A percentile compares a stretch with the other conserved stretches of the same genome.
Conservation (phyloP, 2,888 invertebrate genomes). For the Eurois occulta region DNA sequence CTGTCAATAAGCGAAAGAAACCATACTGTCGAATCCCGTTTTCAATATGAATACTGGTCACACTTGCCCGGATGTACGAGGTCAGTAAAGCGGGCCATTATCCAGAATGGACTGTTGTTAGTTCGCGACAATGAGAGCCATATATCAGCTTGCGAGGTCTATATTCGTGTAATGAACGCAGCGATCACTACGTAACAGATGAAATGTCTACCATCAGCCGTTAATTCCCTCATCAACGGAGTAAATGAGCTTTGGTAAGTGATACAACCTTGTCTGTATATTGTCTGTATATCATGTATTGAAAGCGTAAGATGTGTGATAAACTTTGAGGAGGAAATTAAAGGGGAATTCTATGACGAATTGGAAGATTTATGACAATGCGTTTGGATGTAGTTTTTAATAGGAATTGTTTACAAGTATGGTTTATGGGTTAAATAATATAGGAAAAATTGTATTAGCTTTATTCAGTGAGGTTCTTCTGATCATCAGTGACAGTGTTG, state of each 20-base stretch:
- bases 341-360: neutral
- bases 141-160: constrained; percentile 80
- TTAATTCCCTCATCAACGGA: constrained; percentile 76
- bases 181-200: constrained; percentile 73
- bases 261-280: constrained; percentile 31
- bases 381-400: neutral
- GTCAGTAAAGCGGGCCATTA: constrained; percentile 83
- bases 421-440: neutral
- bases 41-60: constrained; percentile 61
- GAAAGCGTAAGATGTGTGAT: too few species aligned
- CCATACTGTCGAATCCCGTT: constrained; percentile 51
- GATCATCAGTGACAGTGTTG: neutral
- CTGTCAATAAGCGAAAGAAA: constrained; percentile 54
- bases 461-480: neutral
- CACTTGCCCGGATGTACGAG: constrained; percentile 72
- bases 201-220: constrained; percentile 71
- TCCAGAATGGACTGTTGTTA: constrained; percentile 85
- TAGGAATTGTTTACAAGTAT: neutral
- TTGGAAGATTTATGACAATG: neutral
- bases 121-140: constrained; percentile 85
- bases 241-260: constrained; percentile 58
- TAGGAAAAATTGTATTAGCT: too few species aligned
- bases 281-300: constrained; percentile 21
- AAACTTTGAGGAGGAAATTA: neutral
- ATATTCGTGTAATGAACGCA: constrained; percentile 77